These are phyloP conservation scores for Elephas maximus DNA, from an alignment of 2,113 vertebrate genomes.

Conservation along the genomic window DNA sequence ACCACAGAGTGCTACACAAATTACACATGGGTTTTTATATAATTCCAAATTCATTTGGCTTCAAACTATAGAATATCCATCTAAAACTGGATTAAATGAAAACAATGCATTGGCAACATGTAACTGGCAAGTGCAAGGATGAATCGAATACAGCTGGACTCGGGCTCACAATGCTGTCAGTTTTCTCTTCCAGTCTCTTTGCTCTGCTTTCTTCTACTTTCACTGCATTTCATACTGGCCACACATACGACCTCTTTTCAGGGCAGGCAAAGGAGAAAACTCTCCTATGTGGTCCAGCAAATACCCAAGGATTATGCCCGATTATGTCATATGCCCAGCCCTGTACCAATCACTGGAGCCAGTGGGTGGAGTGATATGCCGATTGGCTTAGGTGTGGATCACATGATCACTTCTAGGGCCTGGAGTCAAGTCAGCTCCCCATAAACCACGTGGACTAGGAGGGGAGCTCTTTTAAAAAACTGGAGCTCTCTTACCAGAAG, in stretches of 20 bases:
- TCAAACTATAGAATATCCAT: neutral
- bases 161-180: neutral
- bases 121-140: neutral
- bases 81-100: constrained; percentile 36
- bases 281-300: neutral
- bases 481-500: neutral
- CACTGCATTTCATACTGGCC: neutral
- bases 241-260: neutral
- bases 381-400: neutral
- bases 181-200: neutral
- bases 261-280: neutral
- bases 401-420: neutral
- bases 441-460: neutral
- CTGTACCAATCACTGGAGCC: neutral
- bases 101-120: neutral
- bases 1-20: neutral
- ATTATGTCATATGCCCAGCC: neutral
- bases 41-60: neutral
- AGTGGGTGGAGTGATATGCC: neutral
- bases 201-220: neutral
- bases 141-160: neutral
- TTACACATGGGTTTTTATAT: neutral
- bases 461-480: neutral
- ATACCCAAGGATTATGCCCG: neutral
- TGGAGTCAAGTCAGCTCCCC: neutral